Evolutionary conservation across 2,888 invertebrate genomes (phyloP).

Genomic region (Agrochola lota): DNA sequence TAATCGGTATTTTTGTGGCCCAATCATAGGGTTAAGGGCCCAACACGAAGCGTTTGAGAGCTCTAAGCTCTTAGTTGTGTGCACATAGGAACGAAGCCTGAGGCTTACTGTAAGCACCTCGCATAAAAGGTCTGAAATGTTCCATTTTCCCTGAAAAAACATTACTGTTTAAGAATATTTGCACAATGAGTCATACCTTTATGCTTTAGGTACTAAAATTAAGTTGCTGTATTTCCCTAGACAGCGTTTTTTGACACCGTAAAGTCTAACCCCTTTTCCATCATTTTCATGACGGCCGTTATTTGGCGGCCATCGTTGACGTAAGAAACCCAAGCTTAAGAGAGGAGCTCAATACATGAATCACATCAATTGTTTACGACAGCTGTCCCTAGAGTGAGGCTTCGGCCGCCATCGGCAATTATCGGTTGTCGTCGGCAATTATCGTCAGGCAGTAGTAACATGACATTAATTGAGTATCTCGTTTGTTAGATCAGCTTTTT

Average conservation of each 20-base stretch:
- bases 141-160: conserved; percentile 30
- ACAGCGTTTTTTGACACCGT: no score
- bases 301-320: no score
- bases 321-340: no score
- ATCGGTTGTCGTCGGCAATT: conserved; percentile 39
- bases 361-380: conserved; percentile 13
- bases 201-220: background rate
- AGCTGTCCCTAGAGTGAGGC: conserved; percentile 20
- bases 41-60: conserved; percentile 47
- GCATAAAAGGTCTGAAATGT: conserved; percentile 37
- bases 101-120: conserved; percentile 25
- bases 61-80: conserved; percentile 31
- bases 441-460: background rate
- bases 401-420: background rate
- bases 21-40: conserved; percentile 2
- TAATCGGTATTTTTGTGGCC: conserved; percentile 7
- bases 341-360: background rate
- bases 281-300: no score
- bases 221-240: no score
- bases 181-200: background rate
- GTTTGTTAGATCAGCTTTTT: background rate
- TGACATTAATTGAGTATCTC: background rate
- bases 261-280: no score
- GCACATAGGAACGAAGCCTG: conserved; percentile 28
- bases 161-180: conserved; percentile 7